Conservation (phyloP, 2,797 vertebrate genomes). For the Borostomias antarcticus region DNA sequence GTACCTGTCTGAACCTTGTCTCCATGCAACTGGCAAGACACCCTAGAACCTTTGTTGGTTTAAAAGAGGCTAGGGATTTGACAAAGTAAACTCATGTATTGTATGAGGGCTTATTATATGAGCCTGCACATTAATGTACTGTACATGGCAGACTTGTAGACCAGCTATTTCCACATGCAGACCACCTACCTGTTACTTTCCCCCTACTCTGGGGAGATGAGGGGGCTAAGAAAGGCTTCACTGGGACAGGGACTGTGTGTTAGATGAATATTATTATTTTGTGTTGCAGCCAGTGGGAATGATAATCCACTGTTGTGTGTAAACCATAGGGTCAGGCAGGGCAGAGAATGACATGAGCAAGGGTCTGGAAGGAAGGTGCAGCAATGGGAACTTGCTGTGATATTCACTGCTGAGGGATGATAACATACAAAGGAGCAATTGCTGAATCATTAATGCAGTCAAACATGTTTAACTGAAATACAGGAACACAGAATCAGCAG, state of each 20-base stretch:
- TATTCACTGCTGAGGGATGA: background rate
- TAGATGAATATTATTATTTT: background rate
- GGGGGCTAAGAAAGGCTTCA: background rate
- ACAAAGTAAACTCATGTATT: no score
- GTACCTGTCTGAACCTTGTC: background rate
- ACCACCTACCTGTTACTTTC: background rate
- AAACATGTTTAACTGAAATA: background rate
- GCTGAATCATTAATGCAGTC: background rate
- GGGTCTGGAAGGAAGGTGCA: no score
- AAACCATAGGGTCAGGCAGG: background rate
- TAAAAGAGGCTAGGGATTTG: background rate
- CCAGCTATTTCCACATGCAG: background rate
- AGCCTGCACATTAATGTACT: no score
- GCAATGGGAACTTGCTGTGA: background rate
- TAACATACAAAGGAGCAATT: background rate
- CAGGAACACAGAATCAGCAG: background rate
- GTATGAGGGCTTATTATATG: no score
- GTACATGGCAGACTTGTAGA: conserved; percentile 1
- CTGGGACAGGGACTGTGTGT: background rate
- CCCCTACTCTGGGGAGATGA: background rate
- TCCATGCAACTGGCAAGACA: background rate
- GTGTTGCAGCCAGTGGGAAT: background rate
- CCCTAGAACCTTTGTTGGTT: background rate
- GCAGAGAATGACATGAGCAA: background rate
- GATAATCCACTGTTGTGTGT: background rate